phyloP scores from a whole-genome alignment of 2,797 vertebrate species.

The Esox masquinongy region DNA sequence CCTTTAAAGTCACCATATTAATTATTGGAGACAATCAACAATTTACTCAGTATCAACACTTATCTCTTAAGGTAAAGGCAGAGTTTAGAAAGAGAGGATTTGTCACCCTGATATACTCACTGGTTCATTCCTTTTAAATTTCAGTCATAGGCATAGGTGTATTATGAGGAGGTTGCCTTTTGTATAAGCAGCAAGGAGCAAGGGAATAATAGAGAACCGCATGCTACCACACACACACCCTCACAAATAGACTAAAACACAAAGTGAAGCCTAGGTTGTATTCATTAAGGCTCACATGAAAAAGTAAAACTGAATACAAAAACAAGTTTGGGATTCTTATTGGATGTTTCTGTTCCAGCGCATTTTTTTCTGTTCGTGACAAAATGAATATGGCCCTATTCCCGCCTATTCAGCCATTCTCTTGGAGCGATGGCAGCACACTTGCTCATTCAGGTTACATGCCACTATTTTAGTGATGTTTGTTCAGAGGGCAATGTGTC shows the following conservation, averaged over 20 bases:
- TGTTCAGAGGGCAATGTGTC: not conserved
- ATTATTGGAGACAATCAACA: too few relatives aligned
- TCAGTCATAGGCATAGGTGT: not conserved
- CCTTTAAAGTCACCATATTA: not conserved
- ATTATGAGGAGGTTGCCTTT: not conserved
- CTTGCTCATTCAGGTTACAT: conserved; percentile 4
- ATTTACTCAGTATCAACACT: too few relatives aligned
- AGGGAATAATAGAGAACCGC: not conserved
- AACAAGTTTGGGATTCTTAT: not conserved
- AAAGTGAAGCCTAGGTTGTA: not conserved
- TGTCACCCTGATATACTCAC: conserved; percentile 56
- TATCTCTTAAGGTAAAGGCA: conserved; percentile 22
- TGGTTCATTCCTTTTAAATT: conserved; percentile 58
- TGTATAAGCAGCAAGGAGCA: conserved; percentile 1
- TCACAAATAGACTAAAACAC: not conserved
- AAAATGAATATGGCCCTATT: not conserved
- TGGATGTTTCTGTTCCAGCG: not conserved
- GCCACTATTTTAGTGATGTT: not conserved
- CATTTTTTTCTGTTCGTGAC: not conserved
- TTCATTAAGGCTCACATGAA: not conserved
- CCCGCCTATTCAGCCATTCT: not conserved
- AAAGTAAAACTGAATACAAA: not conserved
- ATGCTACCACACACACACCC: not conserved
- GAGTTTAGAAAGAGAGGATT: conserved; percentile 58
- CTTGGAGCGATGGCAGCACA: not conserved